A percentile compares a stretch with the other conserved stretches of the same genome.
phyloP scores from a whole-genome alignment of 2,888 invertebrate genomes.

The Ernsta delagoae region DNA sequence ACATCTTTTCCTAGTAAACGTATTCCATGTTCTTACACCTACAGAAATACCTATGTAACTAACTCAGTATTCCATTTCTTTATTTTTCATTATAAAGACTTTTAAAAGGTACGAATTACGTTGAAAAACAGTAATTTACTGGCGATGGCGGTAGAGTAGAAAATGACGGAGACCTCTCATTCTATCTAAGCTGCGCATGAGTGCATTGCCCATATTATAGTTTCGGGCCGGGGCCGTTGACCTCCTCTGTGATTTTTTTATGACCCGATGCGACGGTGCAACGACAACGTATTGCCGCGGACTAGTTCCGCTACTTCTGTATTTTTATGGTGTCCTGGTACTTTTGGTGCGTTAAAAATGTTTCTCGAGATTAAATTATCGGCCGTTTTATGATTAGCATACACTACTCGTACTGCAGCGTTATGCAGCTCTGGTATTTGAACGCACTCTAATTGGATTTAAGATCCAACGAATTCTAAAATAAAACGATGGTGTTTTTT shows the following conservation, averaged over 20 bases:
- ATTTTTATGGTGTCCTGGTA: constrained; percentile 31
- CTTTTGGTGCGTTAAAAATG: constrained; percentile 19
- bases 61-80: too few relatives aligned
- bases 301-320: constrained; percentile 32
- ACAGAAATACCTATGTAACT: too few relatives aligned
- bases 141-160: neutral
- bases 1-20: too few relatives aligned
- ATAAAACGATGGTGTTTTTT: too few relatives aligned
- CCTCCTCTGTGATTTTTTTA: constrained; percentile 51
- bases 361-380: constrained; percentile 2
- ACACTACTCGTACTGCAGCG: neutral
- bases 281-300: constrained; percentile 22
- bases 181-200: constrained; percentile 32
- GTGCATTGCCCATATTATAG: constrained; percentile 49
- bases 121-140: constrained; percentile 1
- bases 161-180: constrained; percentile 16
- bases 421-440: constrained; percentile 14
- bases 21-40: too few relatives aligned
- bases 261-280: constrained; percentile 42
- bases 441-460: neutral
- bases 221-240: constrained; percentile 48
- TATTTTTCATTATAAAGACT: too few relatives aligned
- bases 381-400: neutral
- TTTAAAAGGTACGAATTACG: neutral
- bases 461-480: too few relatives aligned